Percentiles rank a stretch among this genome's conserved stretches.
Evolutionary conservation across 1,140 invertebrate genomes (phyloP).

Genomic region (Caenorhabditis tropicalis): DNA sequence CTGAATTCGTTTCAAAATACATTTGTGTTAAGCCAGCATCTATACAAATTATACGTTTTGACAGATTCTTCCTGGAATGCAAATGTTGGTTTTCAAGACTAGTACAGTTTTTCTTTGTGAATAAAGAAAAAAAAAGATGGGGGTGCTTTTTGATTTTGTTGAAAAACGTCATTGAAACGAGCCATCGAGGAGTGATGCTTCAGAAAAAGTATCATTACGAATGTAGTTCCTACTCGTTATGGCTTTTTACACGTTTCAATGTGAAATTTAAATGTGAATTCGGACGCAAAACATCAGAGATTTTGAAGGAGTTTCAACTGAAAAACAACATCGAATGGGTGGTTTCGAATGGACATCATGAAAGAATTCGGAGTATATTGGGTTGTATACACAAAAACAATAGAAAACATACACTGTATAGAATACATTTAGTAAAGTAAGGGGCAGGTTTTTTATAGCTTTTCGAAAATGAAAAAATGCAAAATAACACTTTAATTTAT

Average conservation of each 20-base stretch:
- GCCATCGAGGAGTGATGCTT: slow-evolving; percentile 14
- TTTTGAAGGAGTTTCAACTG: slow-evolving; percentile 18
- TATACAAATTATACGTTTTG: background rate
- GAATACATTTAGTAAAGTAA: too few species aligned
- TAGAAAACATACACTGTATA: background rate
- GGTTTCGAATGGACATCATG: background rate
- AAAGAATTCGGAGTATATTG: background rate
- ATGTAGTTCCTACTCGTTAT: slow-evolving; percentile 33
- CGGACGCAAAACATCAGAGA: background rate
- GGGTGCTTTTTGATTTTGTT: slow-evolving; percentile 4
- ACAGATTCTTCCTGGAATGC: background rate
- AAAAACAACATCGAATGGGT: slow-evolving; percentile 11
- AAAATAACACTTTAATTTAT: too few species aligned
- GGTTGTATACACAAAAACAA: background rate
- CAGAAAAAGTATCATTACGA: slow-evolving; percentile 36
- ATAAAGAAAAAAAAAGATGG: background rate
- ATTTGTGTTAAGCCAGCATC: background rate
- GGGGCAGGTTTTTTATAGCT: too few species aligned
- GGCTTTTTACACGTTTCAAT: slow-evolving; percentile 19
- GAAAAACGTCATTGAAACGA: slow-evolving; percentile 30
- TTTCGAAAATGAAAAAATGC: too few species aligned
- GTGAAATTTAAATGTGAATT: slow-evolving; percentile 17
- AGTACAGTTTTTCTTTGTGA: background rate
- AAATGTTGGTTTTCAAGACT: background rate
- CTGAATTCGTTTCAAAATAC: background rate